Evolutionary conservation across 2,113 vertebrate genomes (phyloP).

Genomic region (Paracanthobrama guichenoti): DNA sequence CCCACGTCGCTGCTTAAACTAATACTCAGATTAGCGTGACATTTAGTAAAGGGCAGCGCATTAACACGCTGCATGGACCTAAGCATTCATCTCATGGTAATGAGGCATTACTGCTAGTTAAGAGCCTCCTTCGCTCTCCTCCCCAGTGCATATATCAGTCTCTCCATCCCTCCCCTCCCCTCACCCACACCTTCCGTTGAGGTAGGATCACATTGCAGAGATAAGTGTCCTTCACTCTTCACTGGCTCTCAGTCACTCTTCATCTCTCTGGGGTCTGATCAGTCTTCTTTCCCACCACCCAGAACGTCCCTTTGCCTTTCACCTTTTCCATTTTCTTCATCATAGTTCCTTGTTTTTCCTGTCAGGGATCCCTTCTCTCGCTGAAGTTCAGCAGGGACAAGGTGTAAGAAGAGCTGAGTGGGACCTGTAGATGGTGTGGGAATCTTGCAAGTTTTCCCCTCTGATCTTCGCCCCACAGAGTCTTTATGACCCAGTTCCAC

Average conservation of each 20-base stretch:
- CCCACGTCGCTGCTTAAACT: conserved; percentile 80
- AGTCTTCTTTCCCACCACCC: conserved; percentile 29
- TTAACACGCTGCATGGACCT: conserved; percentile 71
- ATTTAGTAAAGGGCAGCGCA: conserved; percentile 88
- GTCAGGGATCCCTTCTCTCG: conserved; percentile 12
- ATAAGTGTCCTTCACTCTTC: conserved; percentile 51
- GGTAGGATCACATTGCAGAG: conserved; percentile 34
- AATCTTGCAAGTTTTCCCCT: conserved; percentile 14
- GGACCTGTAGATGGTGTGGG: conserved; percentile 23
- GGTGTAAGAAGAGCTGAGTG: conserved; percentile 13
- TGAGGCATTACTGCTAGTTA: conserved; percentile 70
- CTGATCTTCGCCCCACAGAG: conserved; percentile 38
- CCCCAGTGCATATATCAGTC: conserved; percentile 14
- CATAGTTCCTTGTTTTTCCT: not conserved
- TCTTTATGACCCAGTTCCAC: conserved; percentile 44
- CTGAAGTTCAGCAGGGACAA: conserved; percentile 1
- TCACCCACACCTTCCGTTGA: not conserved
- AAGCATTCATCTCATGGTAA: conserved; percentile 81
- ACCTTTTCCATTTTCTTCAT: not conserved
- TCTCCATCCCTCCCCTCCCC: not conserved
- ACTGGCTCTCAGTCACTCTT: conserved; percentile 26
- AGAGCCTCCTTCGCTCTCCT: conserved; percentile 47
- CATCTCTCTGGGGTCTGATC: conserved; percentile 46
- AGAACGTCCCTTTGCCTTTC: not conserved
- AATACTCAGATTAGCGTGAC: conserved; percentile 88